Evolutionary conservation across 2,888 invertebrate species (phyloP).

Genomic region (Lacanobia oleracea): DNA sequence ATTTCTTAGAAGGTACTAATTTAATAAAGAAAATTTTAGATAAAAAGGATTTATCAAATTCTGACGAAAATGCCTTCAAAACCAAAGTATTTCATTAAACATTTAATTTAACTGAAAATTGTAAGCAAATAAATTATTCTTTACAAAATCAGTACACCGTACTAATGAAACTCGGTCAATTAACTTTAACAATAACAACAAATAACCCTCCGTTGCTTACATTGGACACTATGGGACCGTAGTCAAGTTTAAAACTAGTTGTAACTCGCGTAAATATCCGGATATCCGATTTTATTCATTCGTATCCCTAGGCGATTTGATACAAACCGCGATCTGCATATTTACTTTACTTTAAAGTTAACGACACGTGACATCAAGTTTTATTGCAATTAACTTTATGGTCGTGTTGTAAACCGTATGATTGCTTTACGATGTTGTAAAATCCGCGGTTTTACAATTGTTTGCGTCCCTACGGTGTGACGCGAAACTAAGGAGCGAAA

Average conservation of each 20-base stretch:
- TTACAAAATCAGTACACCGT: slow-evolving; percentile 5
- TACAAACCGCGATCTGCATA: slow-evolving; percentile 53
- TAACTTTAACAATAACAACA: slow-evolving; percentile 13
- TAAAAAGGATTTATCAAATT: slow-evolving; percentile 17
- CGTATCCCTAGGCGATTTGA: slow-evolving; percentile 45
- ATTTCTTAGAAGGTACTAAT: slow-evolving; percentile 9
- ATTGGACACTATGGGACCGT: slow-evolving; percentile 9
- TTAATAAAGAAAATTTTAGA: slow-evolving; percentile 5
- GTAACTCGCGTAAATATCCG: slow-evolving; percentile 11
- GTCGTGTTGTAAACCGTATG: slow-evolving; percentile 75
- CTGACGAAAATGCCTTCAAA: not conserved
- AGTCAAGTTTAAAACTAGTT: slow-evolving; percentile 33
- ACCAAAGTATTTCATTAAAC: slow-evolving; percentile 5
- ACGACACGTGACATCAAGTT: slow-evolving; percentile 73
- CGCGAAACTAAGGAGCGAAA: slow-evolving; percentile 48
- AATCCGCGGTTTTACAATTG: slow-evolving; percentile 69
- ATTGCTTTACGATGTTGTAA: slow-evolving; percentile 80
- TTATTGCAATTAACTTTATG: slow-evolving; percentile 76
- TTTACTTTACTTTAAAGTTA: slow-evolving; percentile 66
- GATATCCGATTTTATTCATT: slow-evolving; percentile 42
- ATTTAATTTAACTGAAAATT: slow-evolving; percentile 4
- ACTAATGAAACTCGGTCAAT: slow-evolving; percentile 4
- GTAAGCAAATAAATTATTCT: slow-evolving; percentile 12
- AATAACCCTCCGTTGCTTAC: slow-evolving; percentile 13
- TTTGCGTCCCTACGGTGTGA: slow-evolving; percentile 53